Conservation (phyloP, 2,113 vertebrate species). For the Percopsis transmontana region DNA sequence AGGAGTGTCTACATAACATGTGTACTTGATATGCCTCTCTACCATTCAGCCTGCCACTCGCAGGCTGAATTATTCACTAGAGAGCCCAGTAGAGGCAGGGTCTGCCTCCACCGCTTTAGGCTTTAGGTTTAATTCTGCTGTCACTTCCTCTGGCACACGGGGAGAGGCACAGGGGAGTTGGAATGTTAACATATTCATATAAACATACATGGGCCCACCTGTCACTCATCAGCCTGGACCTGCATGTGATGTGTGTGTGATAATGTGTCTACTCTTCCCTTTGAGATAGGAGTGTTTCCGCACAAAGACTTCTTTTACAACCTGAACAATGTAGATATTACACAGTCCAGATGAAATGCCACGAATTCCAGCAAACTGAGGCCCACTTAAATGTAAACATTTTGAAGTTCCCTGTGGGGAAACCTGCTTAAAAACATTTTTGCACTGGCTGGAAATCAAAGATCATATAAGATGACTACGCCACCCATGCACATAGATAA, state of each 20-base stretch:
- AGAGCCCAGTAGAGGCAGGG: constrained; percentile 12
- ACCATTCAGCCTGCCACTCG: constrained; percentile 7
- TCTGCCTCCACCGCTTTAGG: constrained; percentile 15
- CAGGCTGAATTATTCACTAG: constrained; percentile 48
- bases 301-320: too few species aligned
- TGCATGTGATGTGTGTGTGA: constrained; percentile 6
- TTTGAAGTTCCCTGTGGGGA: too few species aligned
- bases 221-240: constrained; percentile 38
- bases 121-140: constrained; percentile 32
- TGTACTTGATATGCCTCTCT: constrained; percentile 14
- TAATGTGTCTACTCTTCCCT: too few species aligned
- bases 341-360: too few species aligned
- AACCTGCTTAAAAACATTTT: too few species aligned
- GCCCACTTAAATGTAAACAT: too few species aligned
- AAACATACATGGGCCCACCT: constrained; percentile 6
- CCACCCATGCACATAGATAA: too few species aligned
- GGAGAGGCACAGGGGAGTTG: constrained; percentile 29
- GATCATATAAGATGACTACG: too few species aligned
- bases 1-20: constrained; percentile 2
- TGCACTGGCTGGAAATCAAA: too few species aligned
- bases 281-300: too few species aligned
- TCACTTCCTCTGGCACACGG: constrained; percentile 16
- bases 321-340: too few species aligned
- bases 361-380: too few species aligned
- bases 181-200: constrained; percentile 42